Evolutionary conservation across 2,797 vertebrate genomes (phyloP), one percentile per base, ranked within the genome.

Genomic region (Mormyrops boulengeri): DNA sequence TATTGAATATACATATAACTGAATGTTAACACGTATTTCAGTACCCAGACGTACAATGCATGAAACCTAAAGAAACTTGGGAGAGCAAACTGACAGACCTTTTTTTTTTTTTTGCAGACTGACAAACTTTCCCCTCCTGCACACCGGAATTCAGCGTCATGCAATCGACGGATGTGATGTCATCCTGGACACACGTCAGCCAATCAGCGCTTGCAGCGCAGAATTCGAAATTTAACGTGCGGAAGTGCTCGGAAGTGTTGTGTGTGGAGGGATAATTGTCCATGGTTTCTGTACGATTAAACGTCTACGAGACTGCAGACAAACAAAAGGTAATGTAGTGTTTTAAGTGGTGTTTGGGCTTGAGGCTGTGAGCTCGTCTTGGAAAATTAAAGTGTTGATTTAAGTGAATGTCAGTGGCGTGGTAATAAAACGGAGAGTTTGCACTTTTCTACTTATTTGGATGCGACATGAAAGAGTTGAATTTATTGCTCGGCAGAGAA

Each of bases 151-250:
- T 26, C 19, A 22, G 41, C 5, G 49, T 85, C 49, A 53, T 11
- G 5, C 17, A 14, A 52, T 19, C 1, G 0, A 4, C 2, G 94
- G 94, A 95, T 92, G 88, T 95, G 92, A 93, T 94, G 94, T 91
- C 0, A 2, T 4, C n/a, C 17, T 66, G 85, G 26, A 7, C 14
- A 0, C n/a, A 4, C 26, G 49, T 4, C 49, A 0, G 87, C 95
- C 95, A 95, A 95, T 95, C 93, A 94, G 62, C 41, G 4, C 44
- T 0, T 89, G 60, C 53, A 89, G 85, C 89, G 90, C 94, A 73
- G 19, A 91, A 93, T 96, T 96, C 92, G 93, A 96, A 95, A 84
- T 62, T 66, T 88, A 91, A 91, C 89, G 60, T 6, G 5, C 4
- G 6, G 50, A 69, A 80, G 12, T 11, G 6, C 30, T 7, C 8